Percentiles rank a stretch among this genome's conserved stretches.
Conservation (phyloP, 2,797 vertebrate species). For the Parotocinclus haroldoi region DNA sequence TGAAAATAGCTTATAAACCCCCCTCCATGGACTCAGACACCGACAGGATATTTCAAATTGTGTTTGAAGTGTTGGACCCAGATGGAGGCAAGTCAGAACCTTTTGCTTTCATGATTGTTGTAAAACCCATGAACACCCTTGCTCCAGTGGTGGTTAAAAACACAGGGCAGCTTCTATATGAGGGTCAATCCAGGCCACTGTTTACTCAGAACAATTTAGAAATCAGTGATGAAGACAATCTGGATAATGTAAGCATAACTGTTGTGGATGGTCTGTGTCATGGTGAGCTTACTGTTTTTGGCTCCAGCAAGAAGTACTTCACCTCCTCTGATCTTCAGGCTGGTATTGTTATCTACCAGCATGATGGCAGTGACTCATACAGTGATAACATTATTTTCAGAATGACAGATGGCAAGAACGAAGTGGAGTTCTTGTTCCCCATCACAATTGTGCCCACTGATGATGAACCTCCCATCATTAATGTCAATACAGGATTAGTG, state of each 20-base stretch:
- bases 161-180: conserved; percentile 90
- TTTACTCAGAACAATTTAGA: conserved; percentile 79
- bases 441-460: conserved; percentile 90
- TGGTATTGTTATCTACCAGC: conserved; percentile 84
- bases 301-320: conserved; percentile 75
- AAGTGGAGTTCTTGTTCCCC: conserved; percentile 91
- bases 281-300: conserved; percentile 77
- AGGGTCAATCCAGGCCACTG: conserved; percentile 89
- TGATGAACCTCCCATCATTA: conserved; percentile 88
- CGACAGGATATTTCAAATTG: conserved; percentile 89
- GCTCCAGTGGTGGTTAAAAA: conserved; percentile 89
- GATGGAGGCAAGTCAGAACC: conserved; percentile 88
- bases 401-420: conserved; percentile 85
- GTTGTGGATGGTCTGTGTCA: conserved; percentile 87
- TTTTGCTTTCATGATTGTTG: conserved; percentile 91
- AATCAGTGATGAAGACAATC: conserved; percentile 89
- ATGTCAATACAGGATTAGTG: conserved; percentile 87
- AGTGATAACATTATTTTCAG: conserved; percentile 91
- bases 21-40: conserved; percentile 81
- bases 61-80: conserved; percentile 86
- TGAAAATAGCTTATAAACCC: conserved; percentile 90
- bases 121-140: conserved; percentile 92
- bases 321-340: conserved; percentile 77
- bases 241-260: conserved; percentile 75
- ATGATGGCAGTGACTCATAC: conserved; percentile 86